phyloP scores from a whole-genome alignment of 2,797 vertebrate genomes.

The Artibeus lituratus region DNA sequence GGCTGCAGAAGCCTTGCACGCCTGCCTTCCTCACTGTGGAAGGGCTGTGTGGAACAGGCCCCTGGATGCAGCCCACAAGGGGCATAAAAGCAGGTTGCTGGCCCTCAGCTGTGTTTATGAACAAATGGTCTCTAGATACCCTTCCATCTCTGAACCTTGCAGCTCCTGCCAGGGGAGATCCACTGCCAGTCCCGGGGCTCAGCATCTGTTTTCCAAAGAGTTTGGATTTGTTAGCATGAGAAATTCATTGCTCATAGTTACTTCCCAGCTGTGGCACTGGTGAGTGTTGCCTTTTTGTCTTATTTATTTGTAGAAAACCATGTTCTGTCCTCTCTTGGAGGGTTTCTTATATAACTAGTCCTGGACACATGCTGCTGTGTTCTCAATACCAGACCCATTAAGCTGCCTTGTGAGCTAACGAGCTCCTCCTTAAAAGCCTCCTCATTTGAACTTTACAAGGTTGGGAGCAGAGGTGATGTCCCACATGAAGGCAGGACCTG shows the following conservation, averaged over 20 bases:
- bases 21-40: constrained; percentile 75
- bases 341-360: constrained; percentile 53
- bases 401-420: constrained; percentile 11
- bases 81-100: constrained; percentile 81
- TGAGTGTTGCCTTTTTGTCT: constrained; percentile 73
- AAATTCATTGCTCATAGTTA: constrained; percentile 80
- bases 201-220: constrained; percentile 85
- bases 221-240: constrained; percentile 82
- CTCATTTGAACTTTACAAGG: constrained; percentile 38
- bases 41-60: constrained; percentile 71
- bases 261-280: constrained; percentile 81
- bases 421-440: background rate
- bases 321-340: constrained; percentile 22
- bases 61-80: constrained; percentile 13
- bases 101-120: constrained; percentile 83
- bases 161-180: constrained; percentile 77
- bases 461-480: background rate
- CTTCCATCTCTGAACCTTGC: constrained; percentile 78
- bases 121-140: constrained; percentile 80
- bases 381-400: background rate
- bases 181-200: constrained; percentile 81
- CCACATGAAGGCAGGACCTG: background rate
- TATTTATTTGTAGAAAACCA: constrained; percentile 76
- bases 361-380: constrained; percentile 42
- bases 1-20: constrained; percentile 75